phyloP scores from a whole-genome alignment of 2,888 invertebrate genomes.

The Phanerotoma sp. region DNA sequence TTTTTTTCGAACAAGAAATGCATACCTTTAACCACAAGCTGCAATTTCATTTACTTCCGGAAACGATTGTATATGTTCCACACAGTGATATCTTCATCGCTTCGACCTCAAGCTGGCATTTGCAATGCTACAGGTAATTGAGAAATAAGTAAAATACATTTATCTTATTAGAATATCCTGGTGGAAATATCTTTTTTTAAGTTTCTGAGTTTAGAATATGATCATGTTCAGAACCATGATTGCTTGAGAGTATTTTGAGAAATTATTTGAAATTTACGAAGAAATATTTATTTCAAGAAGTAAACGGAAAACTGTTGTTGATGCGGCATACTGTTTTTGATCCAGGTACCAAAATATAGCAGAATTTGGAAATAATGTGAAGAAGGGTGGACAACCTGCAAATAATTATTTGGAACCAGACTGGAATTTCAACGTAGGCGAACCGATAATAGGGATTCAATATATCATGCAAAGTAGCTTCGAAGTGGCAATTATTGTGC shows the following conservation, averaged over 20 bases:
- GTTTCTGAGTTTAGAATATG: too few relatives aligned
- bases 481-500: slow-evolving; percentile 72
- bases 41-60: slow-evolving; percentile 79
- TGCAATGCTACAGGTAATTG: slow-evolving; percentile 86
- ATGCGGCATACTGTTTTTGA: background rate
- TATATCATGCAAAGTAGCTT: slow-evolving; percentile 65
- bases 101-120: slow-evolving; percentile 75
- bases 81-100: slow-evolving; percentile 85
- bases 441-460: slow-evolving; percentile 68
- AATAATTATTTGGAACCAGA: slow-evolving; percentile 62
- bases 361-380: slow-evolving; percentile 47
- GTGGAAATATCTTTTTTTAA: too few relatives aligned
- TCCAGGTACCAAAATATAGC: slow-evolving; percentile 56
- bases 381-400: slow-evolving; percentile 34
- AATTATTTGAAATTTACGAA: too few relatives aligned
- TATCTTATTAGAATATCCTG: too few relatives aligned
- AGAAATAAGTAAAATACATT: slow-evolving; percentile 18
- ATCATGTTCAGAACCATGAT: too few relatives aligned
- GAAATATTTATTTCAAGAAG: too few relatives aligned
- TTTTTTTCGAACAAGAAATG: slow-evolving; percentile 92
- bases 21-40: slow-evolving; percentile 81
- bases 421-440: slow-evolving; percentile 83
- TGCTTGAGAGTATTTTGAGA: too few relatives aligned
- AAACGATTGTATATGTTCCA: slow-evolving; percentile 78
- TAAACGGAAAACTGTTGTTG: too few relatives aligned